Evolutionary conservation across 1,140 invertebrate genomes (phyloP).

Genomic region (Meteorus sp.): DNA sequence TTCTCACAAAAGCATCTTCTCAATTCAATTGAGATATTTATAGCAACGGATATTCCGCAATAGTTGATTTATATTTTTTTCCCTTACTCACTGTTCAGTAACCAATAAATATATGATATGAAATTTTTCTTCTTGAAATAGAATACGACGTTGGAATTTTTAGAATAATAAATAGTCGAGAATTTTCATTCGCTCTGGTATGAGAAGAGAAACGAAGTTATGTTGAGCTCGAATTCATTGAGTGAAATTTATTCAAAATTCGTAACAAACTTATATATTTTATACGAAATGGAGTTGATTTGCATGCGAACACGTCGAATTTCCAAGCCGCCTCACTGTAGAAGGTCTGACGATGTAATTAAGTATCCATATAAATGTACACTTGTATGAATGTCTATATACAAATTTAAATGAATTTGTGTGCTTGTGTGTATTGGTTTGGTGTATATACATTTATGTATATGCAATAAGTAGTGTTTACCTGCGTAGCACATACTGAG

Average conservation of each 20-base stretch:
- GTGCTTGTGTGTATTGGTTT: too few species aligned
- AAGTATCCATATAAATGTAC: neutral
- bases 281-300: neutral
- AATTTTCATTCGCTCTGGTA: too few species aligned
- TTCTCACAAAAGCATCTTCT: neutral
- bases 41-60: neutral
- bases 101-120: too few species aligned
- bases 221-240: neutral
- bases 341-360: neutral
- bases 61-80: neutral
- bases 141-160: neutral
- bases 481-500: neutral
- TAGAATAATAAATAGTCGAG: neutral
- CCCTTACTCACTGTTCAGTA: too few species aligned
- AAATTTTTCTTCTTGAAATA: too few species aligned
- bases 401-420: too few species aligned
- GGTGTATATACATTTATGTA: too few species aligned
- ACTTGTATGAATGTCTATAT: neutral
- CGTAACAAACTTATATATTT: neutral
- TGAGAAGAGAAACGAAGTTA: neutral
- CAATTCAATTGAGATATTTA: neutral
- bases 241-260: slow-evolving; percentile 13
- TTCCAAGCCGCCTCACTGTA: neutral
- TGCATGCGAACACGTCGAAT: slow-evolving; percentile 5
- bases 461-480: slow-evolving; percentile 6